These are phyloP conservation scores for Gobio gobio DNA, from an alignment of 2,113 vertebrate species.

Conservation along the genomic window DNA sequence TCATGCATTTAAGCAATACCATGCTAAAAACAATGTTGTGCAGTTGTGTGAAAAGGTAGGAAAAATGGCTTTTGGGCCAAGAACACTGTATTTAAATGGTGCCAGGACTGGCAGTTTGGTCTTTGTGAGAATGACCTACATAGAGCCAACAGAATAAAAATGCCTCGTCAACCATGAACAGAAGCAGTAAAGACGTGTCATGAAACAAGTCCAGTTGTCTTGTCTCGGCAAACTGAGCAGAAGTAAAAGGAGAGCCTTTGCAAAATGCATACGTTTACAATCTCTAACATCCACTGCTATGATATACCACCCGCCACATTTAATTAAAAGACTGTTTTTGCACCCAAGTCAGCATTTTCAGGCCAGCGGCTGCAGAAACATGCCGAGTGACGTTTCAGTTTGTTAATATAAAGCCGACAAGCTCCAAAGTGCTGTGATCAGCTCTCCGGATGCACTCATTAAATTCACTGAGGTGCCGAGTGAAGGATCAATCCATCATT, in stretches of 20 bases:
- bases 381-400: constrained; percentile 60
- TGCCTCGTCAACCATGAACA: constrained; percentile 56
- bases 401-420: constrained; percentile 67
- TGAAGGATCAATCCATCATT: constrained; percentile 51
- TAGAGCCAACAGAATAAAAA: constrained; percentile 57
- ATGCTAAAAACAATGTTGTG: neutral
- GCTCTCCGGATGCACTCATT: constrained; percentile 60
- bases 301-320: constrained; percentile 58
- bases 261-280: neutral
- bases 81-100: neutral
- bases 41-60: neutral
- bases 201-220: neutral
- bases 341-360: constrained; percentile 75
- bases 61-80: neutral
- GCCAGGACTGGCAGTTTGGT: constrained; percentile 53
- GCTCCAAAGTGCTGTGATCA: constrained; percentile 72
- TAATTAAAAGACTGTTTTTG: constrained; percentile 73
- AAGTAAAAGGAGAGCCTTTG: neutral
- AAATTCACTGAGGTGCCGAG: constrained; percentile 52
- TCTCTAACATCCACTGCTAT: neutral
- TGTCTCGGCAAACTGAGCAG: neutral
- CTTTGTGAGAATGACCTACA: constrained; percentile 61
- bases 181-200: constrained; percentile 33
- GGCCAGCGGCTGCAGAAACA: constrained; percentile 59
- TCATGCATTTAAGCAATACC: neutral